Percentiles rank a stretch among this genome's conserved stretches.
Conservation (phyloP, 1,140 invertebrate species). For the Pseudomyrmex gracilis region DNA sequence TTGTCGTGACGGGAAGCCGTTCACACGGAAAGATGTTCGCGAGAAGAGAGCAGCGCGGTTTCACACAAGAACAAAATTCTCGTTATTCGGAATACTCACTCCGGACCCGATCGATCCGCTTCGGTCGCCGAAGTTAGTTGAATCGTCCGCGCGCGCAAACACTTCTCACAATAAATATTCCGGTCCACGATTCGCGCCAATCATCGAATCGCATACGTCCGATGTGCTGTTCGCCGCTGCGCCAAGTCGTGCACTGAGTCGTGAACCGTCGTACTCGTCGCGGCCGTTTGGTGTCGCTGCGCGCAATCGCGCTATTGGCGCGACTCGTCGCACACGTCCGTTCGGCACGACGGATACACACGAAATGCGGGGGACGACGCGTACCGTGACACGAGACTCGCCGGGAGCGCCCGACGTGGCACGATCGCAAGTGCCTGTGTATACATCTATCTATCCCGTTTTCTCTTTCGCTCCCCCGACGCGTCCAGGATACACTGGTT, state of each 20-base stretch:
- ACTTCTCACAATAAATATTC: conserved; percentile 32
- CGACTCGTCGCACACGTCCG: conserved; percentile 62
- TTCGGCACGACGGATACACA: conserved; percentile 79
- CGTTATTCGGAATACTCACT: conserved; percentile 65
- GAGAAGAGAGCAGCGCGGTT: not conserved
- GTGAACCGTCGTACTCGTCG: not conserved
- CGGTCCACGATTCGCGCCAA: not conserved
- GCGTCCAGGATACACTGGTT: conserved; percentile 3
- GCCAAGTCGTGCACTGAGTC: conserved; percentile 50
- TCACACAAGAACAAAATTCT: conserved; percentile 36
- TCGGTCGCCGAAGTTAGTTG: conserved; percentile 49
- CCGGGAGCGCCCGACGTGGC: conserved; percentile 64
- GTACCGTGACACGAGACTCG: conserved; percentile 58
- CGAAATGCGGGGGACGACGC: conserved; percentile 78
- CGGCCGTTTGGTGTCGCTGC: conserved; percentile 51
- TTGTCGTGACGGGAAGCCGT: not conserved
- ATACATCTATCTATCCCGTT: conserved; percentile 62
- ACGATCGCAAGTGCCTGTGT: conserved; percentile 64
- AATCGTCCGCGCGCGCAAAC: conserved; percentile 52
- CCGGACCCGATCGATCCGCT: conserved; percentile 64
- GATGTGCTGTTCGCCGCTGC: conserved; percentile 25
- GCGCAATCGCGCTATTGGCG: conserved; percentile 46
- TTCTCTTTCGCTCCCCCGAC: conserved; percentile 44
- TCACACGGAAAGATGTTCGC: not conserved
- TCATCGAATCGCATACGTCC: conserved; percentile 7